These are phyloP conservation scores for Heliconius ethilla DNA, from an alignment of 2,888 invertebrate genomes.

Conservation along the genomic window DNA sequence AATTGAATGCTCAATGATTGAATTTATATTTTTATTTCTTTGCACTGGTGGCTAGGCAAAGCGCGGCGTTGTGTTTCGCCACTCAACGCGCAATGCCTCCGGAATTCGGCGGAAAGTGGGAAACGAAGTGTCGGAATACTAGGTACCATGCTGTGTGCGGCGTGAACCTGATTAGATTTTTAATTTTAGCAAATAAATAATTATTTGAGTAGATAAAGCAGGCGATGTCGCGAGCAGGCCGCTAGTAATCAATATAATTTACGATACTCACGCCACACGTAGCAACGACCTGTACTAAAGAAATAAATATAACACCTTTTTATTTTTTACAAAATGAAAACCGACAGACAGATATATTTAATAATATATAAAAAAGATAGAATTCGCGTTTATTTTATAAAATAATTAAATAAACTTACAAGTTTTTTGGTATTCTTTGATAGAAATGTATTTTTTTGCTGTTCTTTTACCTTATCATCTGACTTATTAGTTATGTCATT, in stretches of 20 bases:
- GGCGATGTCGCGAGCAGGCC: background rate
- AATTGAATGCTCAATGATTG: no score
- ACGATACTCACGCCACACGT: constrained; percentile 53
- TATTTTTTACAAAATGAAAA: background rate
- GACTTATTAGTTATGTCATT: background rate
- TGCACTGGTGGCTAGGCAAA: no score
- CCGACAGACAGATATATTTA: background rate
- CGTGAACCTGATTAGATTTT: no score
- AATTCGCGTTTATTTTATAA: background rate
- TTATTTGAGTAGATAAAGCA: background rate
- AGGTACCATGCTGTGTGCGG: no score
- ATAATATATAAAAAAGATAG: background rate
- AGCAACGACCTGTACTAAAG: constrained; percentile 33
- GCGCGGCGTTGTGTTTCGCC: no score
- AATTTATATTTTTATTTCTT: no score
- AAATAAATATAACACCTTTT: constrained; percentile 17
- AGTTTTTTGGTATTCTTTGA: background rate
- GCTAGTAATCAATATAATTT: constrained; percentile 56
- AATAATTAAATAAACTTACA: constrained; percentile 4
- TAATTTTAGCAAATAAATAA: background rate
- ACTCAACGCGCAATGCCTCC: no score
- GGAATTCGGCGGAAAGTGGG: no score
- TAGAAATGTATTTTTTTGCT: background rate
- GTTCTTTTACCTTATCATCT: constrained; percentile 8
- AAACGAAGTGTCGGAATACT: no score